Evolutionary conservation across 2,113 vertebrate species (phyloP), one percentile per base, ranked within the genome.

Genomic region (Grammomys dolichurus): DNA sequence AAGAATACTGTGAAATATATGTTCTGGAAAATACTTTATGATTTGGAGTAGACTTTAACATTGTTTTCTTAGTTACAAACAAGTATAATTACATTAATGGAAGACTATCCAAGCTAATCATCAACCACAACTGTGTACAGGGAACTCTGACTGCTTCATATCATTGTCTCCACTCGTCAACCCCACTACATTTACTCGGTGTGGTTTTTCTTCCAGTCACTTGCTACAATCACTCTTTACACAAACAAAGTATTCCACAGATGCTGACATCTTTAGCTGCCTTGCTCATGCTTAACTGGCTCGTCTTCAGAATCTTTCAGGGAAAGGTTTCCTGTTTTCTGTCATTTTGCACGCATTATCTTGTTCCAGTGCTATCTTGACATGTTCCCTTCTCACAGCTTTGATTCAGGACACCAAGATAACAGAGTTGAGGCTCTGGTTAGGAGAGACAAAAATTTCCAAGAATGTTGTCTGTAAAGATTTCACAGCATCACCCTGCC

Each of bases 271-370:
- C 54, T 63, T 80, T 19, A 81, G 63, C 48, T 76, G 81, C 46
- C 40, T 89, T 94, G 75, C 63, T 51, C 28, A 51, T 87, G 81
- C 33, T 24, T 75, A 70, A 69, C 24, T 90, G 77, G 56, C 22
- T 54, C 33, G 70, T 12, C 65, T 48, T 87, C 56, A 36, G 43
- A 89, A 84, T 67, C 77, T 36, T 85, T 93, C 56, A 65, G 63
- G 67, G 89, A 84, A 65, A 76, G 63, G 81, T 92, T 96, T 93
- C 46, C 89, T 98, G 97, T 67, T 95, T 95, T 95, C 95, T 96
- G 96, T 97, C 97, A 95, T 94, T 97, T 96, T 97, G 94, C 97
- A 96, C 97, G 10, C 89, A 77, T 97, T 98, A 98, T 97, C 97
- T 96, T 97, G 97, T 96, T 91, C 94, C 82, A 24, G 36, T 89